Evolutionary conservation across 2,888 invertebrate genomes (phyloP).

Genomic region (Orchesellides sinensis): DNA sequence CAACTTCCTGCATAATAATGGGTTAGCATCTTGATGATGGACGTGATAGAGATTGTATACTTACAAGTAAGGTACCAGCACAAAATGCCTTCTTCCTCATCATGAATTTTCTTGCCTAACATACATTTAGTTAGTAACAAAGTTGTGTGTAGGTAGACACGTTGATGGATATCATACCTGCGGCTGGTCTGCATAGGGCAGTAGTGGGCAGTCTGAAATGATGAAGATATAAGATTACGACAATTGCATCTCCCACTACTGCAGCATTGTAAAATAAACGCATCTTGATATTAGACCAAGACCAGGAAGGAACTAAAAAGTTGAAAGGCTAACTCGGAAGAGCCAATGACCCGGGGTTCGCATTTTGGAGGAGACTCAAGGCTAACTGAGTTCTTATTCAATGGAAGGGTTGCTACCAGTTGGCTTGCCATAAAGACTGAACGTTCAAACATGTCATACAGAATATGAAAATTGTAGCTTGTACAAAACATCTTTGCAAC

Average conservation of each 20-base stretch:
- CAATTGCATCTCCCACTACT: constrained; percentile 16
- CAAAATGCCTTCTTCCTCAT: constrained; percentile 46
- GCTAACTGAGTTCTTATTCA: constrained; percentile 43
- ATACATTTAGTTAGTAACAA: neutral
- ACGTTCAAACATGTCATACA: neutral
- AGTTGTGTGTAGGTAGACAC: neutral
- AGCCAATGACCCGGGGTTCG: constrained; percentile 72
- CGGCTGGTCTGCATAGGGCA: constrained; percentile 2
- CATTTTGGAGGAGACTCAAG: constrained; percentile 67
- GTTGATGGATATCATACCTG: constrained; percentile 45
- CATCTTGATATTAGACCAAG: neutral
- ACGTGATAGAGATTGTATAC: neutral
- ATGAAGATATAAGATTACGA: constrained; percentile 6
- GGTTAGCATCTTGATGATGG: no score
- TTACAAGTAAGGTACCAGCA: no score
- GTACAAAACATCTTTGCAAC: neutral
- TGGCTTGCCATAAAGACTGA: neutral
- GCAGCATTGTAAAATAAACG: no score
- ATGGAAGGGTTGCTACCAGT: constrained; percentile 18
- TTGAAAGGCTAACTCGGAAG: constrained; percentile 66
- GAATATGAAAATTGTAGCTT: constrained; percentile 3
- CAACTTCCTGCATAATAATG: constrained; percentile 19
- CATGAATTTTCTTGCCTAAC: neutral
- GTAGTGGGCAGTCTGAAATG: neutral
- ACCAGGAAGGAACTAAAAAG: constrained; percentile 64